These are phyloP conservation scores for Eulemur mongoz DNA, from an alignment of 2,797 vertebrate species.

Conservation along the genomic window DNA sequence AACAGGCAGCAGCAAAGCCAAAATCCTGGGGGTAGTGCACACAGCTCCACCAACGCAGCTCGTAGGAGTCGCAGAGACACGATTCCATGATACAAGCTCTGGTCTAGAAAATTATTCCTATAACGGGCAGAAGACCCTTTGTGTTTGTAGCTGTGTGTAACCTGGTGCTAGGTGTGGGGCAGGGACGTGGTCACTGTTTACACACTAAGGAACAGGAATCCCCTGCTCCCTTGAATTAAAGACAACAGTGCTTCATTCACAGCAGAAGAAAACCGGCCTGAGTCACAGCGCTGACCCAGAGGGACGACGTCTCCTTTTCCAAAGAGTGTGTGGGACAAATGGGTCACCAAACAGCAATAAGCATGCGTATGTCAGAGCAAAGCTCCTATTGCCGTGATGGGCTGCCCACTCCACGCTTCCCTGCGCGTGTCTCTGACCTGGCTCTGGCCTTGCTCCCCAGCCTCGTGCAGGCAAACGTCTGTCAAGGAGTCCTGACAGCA, in stretches of 20 bases:
- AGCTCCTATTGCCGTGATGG: not conserved
- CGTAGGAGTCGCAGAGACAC: fast-evolving
- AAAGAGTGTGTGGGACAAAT: no score
- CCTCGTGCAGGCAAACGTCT: not conserved
- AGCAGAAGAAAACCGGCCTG: not conserved
- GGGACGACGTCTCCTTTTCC: not conserved
- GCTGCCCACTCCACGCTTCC: fast-evolving
- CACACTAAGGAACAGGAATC: not conserved
- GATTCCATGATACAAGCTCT: not conserved
- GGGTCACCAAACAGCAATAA: not conserved
- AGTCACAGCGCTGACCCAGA: not conserved
- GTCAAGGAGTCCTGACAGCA: fast-evolving
- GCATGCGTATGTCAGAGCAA: fast-evolving
- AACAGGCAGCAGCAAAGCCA: not conserved
- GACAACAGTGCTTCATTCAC: fast-evolving
- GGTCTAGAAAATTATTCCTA: conserved; percentile 19
- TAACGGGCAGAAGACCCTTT: not conserved
- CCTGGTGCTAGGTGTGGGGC: not conserved
- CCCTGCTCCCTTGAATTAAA: not conserved
- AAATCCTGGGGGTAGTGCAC: not conserved
- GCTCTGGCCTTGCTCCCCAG: not conserved
- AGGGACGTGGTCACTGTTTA: not conserved
- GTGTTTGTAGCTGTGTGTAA: not conserved
- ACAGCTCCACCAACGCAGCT: not conserved
- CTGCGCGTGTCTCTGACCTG: not conserved